phyloP scores from a whole-genome alignment of 2,888 invertebrate species.

The Pristionchus japonicus region DNA sequence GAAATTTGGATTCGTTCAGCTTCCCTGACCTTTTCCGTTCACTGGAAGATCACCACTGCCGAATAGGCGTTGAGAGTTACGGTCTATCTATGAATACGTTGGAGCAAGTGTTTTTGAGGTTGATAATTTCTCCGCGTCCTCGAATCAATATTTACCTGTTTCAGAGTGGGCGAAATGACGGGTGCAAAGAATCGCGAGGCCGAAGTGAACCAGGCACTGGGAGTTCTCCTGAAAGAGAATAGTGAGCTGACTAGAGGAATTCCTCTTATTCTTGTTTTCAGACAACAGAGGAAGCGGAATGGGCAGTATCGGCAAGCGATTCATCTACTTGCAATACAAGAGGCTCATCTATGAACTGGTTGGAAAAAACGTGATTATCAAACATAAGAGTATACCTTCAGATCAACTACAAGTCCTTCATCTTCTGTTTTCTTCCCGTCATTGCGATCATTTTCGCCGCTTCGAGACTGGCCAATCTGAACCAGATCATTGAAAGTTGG shows the following conservation, averaged over 20 bases:
- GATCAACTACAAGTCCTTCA: constrained; percentile 18
- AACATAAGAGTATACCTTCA: background rate
- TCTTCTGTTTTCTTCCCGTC: background rate
- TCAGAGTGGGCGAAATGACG: constrained; percentile 41
- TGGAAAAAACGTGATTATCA: background rate
- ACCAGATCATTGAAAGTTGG: background rate
- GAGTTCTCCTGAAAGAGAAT: constrained; percentile 3
- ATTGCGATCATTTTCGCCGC: background rate
- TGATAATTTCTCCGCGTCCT: background rate
- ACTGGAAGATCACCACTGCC: constrained; percentile 56
- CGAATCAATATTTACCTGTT: no score
- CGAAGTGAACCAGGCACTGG: constrained; percentile 17
- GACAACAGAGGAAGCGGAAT: background rate
- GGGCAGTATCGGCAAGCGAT: background rate
- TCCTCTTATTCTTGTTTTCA: background rate
- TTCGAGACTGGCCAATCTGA: background rate
- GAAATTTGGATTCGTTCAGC: no score
- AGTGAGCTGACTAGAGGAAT: background rate
- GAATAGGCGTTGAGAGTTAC: constrained; percentile 57
- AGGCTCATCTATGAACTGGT: constrained; percentile 26
- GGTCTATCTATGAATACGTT: constrained; percentile 69
- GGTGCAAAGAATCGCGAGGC: constrained; percentile 11
- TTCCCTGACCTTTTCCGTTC: constrained; percentile 64
- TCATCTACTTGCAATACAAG: constrained; percentile 10
- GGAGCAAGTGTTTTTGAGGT: constrained; percentile 70